Evolutionary conservation across 2,888 invertebrate genomes (phyloP), one percentile per base, ranked within the genome.

Genomic region (Ectobius pallidus): DNA sequence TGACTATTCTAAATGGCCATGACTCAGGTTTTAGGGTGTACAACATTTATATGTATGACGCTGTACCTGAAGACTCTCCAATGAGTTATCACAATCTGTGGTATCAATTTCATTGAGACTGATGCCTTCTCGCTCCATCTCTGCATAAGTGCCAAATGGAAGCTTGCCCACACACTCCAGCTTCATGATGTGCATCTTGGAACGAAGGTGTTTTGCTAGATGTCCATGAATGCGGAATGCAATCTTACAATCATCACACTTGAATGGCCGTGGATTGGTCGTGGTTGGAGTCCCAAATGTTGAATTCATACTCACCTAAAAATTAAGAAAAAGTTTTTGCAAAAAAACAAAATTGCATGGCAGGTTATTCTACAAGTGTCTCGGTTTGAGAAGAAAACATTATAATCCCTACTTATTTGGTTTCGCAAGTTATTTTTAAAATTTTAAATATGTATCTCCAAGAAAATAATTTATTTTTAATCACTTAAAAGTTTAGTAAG

Each of bases 141-240:
- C 95, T 11, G 96, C 95, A 81, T 96, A 96, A 58, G 96, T 93
- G 70, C 97, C 97, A 80, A 95, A 95, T 0, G 97, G 97, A 77
- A 98, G 85, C 84, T 96, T 96, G 72, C 95, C 95, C 76, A 96
- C 85, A 81, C 95, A 95, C 83, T 97, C 97, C 76, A 97, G 86
- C 79, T 94, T 92, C 90, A 95, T 95, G 52, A 97, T 96, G 81
- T 98, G 98, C 89, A 95, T 94, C 86, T 97, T 97, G 76, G 96
- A 96, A 72, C 98, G 90, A 75, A 99, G 87, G 86, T 99, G 99
- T 83, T 98, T 98, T 0, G 97, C 97, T 79, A 99, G 85, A 83
- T 98, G 98, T 0, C 98, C 99, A 80, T 97, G 97, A 80, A 97
- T 97, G 78, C 96, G 88, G 82, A 99, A 99, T 9, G 97, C 97